phyloP scores from a whole-genome alignment of 2,888 invertebrate species.

The Thecophora atra region DNA sequence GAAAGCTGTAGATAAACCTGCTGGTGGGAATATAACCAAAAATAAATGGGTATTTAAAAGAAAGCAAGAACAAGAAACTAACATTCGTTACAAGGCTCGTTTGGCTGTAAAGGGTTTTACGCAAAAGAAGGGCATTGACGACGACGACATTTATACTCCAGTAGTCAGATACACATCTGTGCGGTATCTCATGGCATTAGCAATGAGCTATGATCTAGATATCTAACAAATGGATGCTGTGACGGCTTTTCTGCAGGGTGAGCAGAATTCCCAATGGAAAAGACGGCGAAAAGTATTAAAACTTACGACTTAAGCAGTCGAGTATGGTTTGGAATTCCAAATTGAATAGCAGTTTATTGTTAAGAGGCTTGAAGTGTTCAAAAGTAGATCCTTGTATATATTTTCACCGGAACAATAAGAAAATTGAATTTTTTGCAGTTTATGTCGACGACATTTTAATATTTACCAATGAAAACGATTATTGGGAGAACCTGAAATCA shows the following conservation, averaged over 20 bases:
- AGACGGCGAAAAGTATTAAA: conserved; percentile 24
- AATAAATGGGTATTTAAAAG: conserved; percentile 31
- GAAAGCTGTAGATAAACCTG: neutral
- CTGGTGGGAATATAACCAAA: neutral
- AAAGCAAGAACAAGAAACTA: conserved; percentile 3
- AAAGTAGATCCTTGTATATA: too few relatives aligned
- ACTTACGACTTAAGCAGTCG: conserved; percentile 28
- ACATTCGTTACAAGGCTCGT: conserved; percentile 6
- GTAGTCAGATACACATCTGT: too few relatives aligned
- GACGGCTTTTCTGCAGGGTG: conserved; percentile 31
- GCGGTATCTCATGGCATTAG: too few relatives aligned
- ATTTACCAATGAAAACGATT: too few relatives aligned
- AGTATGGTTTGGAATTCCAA: conserved; percentile 39
- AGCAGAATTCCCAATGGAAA: conserved; percentile 5
- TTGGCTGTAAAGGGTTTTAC: conserved; percentile 21
- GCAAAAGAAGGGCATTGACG: conserved; percentile 18
- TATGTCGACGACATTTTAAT: too few relatives aligned
- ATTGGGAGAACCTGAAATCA: too few relatives aligned
- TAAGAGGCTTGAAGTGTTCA: too few relatives aligned
- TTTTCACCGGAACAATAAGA: too few relatives aligned
- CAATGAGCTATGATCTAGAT: too few relatives aligned
- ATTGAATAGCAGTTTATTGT: too few relatives aligned
- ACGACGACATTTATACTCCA: too few relatives aligned
- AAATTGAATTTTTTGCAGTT: too few relatives aligned
- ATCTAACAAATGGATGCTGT: conserved; percentile 36